Evolutionary conservation across 1,140 invertebrate species (phyloP).

Genomic region (Drosophila ogumai): DNA sequence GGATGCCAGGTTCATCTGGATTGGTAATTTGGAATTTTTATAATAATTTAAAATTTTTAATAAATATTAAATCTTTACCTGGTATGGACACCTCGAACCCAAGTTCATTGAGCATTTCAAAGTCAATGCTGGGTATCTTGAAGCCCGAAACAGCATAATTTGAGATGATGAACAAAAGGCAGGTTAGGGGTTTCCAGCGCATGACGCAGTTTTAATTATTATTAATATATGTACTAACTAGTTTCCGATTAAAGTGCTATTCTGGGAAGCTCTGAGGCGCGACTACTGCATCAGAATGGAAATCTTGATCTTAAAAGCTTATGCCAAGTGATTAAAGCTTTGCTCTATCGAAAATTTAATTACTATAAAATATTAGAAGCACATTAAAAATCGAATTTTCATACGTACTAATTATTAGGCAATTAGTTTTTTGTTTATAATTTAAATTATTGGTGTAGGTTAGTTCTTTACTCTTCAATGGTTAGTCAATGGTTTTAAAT

Average conservation of each 20-base stretch:
- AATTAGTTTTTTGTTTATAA: not conserved
- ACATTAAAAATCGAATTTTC: not conserved
- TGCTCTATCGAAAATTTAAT: not conserved
- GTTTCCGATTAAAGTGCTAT: conserved; percentile 10
- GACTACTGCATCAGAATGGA: conserved; percentile 29
- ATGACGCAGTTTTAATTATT: conserved; percentile 61
- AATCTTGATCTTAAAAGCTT: conserved; percentile 44
- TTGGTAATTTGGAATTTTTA: no score
- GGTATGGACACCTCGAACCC: conserved; percentile 74
- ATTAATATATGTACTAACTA: conserved; percentile 29
- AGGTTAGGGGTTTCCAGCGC: conserved; percentile 17
- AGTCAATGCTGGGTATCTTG: conserved; percentile 55
- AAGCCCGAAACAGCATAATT: conserved; percentile 25
- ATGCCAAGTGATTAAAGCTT: conserved; percentile 20
- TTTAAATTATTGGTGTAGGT: not conserved
- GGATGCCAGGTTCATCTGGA: conserved; percentile 60
- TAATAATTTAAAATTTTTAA: not conserved
- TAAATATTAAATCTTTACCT: conserved; percentile 28
- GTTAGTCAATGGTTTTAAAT: not conserved
- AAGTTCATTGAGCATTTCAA: conserved; percentile 47
- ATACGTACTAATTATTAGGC: not conserved
- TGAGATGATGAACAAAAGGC: not conserved
- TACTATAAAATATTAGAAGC: not conserved
- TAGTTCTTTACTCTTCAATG: not conserved
- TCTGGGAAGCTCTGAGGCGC: conserved; percentile 20